A percentile compares a stretch with the other conserved stretches of the same genome.
These are phyloP conservation scores for Lasiurus cinereus DNA, from an alignment of 2,113 vertebrate species.

Conservation along the genomic window DNA sequence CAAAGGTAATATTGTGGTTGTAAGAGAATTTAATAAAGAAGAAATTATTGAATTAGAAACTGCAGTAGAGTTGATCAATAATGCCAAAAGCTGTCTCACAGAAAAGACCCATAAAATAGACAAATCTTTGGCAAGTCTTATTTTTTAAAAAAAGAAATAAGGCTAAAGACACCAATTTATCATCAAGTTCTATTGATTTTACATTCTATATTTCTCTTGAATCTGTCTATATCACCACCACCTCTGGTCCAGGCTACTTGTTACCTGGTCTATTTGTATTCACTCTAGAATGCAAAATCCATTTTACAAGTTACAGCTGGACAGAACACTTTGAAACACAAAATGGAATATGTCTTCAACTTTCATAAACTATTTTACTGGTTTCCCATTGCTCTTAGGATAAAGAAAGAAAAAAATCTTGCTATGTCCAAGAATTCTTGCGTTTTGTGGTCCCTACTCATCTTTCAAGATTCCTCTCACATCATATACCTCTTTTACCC, in stretches of 20 bases:
- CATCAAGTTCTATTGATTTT: not conserved
- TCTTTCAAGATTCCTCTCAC: not conserved
- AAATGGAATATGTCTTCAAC: not conserved
- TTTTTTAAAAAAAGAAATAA: not conserved
- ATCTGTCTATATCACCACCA: not conserved
- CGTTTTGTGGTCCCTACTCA: not conserved
- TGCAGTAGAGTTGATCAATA: not conserved
- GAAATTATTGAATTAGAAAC: not conserved
- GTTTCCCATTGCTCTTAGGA: not conserved
- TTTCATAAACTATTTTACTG: not conserved
- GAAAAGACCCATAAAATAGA: not conserved
- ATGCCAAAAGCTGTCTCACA: not conserved
- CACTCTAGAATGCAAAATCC: not conserved
- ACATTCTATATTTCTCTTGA: not conserved
- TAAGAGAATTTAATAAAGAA: not conserved
- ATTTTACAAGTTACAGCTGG: not conserved
- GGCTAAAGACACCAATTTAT: not conserved
- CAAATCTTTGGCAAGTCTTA: not conserved
- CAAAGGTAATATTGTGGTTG: constrained; percentile 90
- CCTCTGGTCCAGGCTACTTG: not conserved
- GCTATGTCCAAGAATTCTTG: not conserved
- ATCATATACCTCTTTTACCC: not conserved
- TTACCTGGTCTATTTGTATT: not conserved
- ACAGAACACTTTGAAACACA: not conserved
- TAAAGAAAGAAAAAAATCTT: not conserved